phyloP scores from a whole-genome alignment of 2,888 invertebrate species.

The Tenthredo distinguenda region DNA sequence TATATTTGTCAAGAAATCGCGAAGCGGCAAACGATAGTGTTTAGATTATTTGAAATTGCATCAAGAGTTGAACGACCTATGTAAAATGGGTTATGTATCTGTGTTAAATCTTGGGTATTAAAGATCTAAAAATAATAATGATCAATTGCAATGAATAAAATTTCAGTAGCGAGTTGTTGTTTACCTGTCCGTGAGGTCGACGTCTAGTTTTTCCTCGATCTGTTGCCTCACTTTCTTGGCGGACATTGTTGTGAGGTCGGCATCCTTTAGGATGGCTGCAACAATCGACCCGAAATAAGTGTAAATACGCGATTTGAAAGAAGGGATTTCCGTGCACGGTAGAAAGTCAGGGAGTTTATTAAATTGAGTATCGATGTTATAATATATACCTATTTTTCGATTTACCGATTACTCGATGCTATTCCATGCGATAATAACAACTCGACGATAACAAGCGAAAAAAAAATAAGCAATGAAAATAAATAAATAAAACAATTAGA shows the following conservation, averaged over 20 bases:
- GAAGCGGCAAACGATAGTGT: conserved; percentile 1
- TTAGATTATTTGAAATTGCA: neutral
- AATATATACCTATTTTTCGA: neutral
- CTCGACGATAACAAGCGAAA: conserved; percentile 8
- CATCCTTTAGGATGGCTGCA: conserved; percentile 91
- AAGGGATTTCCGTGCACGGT: neutral
- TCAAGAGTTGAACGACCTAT: neutral
- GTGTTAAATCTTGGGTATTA: neutral
- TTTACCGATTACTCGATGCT: neutral
- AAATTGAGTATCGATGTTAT: neutral
- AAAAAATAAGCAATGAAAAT: neutral
- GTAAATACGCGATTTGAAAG: conserved; percentile 3
- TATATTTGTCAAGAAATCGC: neutral
- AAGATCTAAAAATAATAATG: conserved; percentile 25
- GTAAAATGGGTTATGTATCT: neutral
- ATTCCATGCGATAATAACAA: neutral
- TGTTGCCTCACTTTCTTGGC: conserved; percentile 94
- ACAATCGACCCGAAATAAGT: conserved; percentile 58
- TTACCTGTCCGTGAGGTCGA: conserved; percentile 85
- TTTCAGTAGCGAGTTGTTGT: conserved; percentile 3
- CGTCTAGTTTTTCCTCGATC: conserved; percentile 89
- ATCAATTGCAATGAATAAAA: neutral
- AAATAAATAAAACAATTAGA: neutral
- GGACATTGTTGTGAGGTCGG: conserved; percentile 90
- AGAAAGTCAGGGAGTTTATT: neutral